phyloP scores from a whole-genome alignment of 2,113 vertebrate genomes.

The Okapia johnstoni region DNA sequence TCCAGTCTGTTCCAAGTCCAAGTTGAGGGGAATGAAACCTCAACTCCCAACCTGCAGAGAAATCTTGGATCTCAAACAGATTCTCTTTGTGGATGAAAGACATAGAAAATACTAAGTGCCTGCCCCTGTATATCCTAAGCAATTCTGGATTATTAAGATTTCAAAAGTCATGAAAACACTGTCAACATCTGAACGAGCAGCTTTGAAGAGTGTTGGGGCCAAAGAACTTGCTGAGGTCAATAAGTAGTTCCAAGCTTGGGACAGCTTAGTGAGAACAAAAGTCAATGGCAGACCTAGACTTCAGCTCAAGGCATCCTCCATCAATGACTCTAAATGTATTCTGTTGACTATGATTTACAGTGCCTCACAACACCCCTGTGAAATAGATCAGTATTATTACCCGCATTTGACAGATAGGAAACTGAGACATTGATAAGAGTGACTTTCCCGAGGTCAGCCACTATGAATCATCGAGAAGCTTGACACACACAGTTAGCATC shows the following conservation, averaged over 20 bases:
- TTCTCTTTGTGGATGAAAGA: slow-evolving; percentile 41
- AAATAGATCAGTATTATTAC: slow-evolving; percentile 72
- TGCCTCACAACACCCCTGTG: slow-evolving; percentile 72
- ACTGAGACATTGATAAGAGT: slow-evolving; percentile 67
- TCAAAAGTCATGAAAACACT: slow-evolving; percentile 61
- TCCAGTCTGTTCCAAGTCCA: background rate
- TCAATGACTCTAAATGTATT: background rate
- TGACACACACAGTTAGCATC: slow-evolving; percentile 24
- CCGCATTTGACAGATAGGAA: slow-evolving; percentile 71
- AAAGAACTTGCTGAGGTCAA: slow-evolving; percentile 43
- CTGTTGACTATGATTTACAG: slow-evolving; percentile 45
- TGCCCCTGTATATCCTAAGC: background rate
- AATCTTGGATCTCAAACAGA: slow-evolving; percentile 5
- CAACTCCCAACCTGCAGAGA: background rate
- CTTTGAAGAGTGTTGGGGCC: slow-evolving; percentile 61
- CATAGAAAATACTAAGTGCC: slow-evolving; percentile 18
- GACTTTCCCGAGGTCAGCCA: slow-evolving; percentile 67
- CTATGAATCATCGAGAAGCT: slow-evolving; percentile 1
- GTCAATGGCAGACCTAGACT: background rate
- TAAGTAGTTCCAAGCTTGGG: slow-evolving; percentile 46
- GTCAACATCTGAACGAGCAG: slow-evolving; percentile 71
- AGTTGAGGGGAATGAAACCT: background rate
- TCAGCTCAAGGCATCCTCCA: slow-evolving; percentile 43
- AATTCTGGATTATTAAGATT: slow-evolving; percentile 9
- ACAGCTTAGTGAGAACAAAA: slow-evolving; percentile 41